Conservation (phyloP, 2,797 vertebrate species). For the Anguilla anguilla region DNA sequence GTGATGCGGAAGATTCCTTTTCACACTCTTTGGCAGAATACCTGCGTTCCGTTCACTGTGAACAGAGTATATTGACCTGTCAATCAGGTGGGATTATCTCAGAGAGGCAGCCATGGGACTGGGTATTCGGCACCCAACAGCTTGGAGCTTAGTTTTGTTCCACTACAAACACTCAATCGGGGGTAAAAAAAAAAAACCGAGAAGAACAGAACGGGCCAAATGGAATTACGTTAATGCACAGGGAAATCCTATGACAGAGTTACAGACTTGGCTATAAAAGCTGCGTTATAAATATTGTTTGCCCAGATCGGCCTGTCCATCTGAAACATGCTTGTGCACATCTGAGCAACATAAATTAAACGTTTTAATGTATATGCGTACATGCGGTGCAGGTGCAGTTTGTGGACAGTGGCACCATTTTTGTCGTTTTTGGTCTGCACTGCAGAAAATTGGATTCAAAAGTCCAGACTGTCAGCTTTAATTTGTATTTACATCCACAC, state of each 20-base stretch:
- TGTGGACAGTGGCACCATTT: neutral
- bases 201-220: neutral
- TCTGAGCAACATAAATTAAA: neutral
- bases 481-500: neutral
- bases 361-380: neutral
- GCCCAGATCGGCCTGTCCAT: neutral
- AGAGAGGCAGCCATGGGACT: neutral
- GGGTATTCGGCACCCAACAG: neutral
- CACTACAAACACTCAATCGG: conserved; percentile 10
- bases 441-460: neutral
- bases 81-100: neutral
- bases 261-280: neutral
- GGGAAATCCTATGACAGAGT: neutral
- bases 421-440: neutral
- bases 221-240: neutral
- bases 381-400: neutral
- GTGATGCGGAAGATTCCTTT: neutral
- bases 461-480: neutral
- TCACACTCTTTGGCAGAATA: neutral
- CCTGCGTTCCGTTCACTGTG: neutral
- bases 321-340: neutral
- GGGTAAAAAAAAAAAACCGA: neutral
- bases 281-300: neutral
- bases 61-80: conserved; percentile 16
- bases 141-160: conserved; percentile 17